Base-by-base conservation (phyloP, 1,140 invertebrate genomes). In the Branchinecta lindahli region DNA sequence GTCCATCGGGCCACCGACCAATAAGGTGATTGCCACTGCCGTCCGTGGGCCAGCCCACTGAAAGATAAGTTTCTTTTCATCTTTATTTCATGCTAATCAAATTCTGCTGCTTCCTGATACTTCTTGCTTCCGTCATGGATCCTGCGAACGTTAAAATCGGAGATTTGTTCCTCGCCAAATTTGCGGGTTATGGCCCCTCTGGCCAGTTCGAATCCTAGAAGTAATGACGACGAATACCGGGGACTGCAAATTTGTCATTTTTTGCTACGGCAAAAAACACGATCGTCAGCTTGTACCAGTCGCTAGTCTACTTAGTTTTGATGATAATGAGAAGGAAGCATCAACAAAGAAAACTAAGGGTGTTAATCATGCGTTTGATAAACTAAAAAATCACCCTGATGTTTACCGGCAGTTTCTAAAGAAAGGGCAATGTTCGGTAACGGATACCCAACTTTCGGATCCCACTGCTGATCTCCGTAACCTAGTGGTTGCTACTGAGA, bases 21-120 rank as follows among this genome's bases (percentile, higher is more conserved):
- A 52, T 52, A 52, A 52, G 47, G 47, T 52, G 47, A 52, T n/a
- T 52, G n/a, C 47, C 47, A 52, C 47, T 52, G 47, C 47, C 47
- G n/a, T 52, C 47, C 47, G 47, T 52, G 47, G 47, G 47, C 47
- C n/a, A 9, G n/a, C 47, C 47, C 47, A 52, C 47, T 9, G 9
- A 52, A 52, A 52, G 47, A 52, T 52, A 52, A 52, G 47, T 52
- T 52, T 52, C 47, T 52, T 52, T 52, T 52, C 47, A n/a, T 52
- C 47, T 52, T n/a, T 52, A n/a, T 52, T n/a, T 52, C 9, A 52
- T 52, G 47, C 47, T 52, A 52, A 52, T 52, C 47, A 52, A 52
- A 52, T 52, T 52, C 47, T 52, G n/a, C 9, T 52, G 9, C n/a
- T 52, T 52, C n/a, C n/a, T 52, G 9, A 52, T 52, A 52, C n/a